phyloP scores from a whole-genome alignment of 2,797 vertebrate species.

The Anableps anableps region DNA sequence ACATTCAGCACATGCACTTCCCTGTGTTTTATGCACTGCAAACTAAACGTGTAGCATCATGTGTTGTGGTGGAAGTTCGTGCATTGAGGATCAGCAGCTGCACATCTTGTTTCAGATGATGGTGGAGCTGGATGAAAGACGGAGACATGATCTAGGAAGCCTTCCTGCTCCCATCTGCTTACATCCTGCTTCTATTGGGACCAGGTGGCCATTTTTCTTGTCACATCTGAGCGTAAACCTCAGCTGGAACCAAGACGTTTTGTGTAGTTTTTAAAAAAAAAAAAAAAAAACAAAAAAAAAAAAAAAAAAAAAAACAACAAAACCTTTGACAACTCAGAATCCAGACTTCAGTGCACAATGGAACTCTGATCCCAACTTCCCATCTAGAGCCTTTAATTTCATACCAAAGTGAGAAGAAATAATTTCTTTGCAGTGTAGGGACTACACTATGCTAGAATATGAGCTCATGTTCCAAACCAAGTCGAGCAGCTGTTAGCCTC shows the following conservation, averaged over 20 bases:
- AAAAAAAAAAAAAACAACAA: not conserved
- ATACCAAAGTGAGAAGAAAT: not conserved
- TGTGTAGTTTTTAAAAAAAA: no score
- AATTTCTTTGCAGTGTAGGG: not conserved
- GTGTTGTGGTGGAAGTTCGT: not conserved
- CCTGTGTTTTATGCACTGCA: not conserved
- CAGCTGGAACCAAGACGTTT: not conserved
- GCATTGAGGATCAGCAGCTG: conserved; percentile 20
- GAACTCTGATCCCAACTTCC: no score
- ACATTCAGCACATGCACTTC: not conserved
- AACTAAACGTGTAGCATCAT: not conserved
- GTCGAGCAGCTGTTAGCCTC: conserved; percentile 57
- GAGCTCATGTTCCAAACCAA: conserved; percentile 30
- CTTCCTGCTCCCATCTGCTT: conserved; percentile 37
- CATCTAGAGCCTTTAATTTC: not conserved
- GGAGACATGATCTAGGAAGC: conserved; percentile 28
- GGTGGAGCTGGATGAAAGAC: conserved; percentile 16
- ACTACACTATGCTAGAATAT: conserved; percentile 17
- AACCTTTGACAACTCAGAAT: not conserved
- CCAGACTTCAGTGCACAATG: not conserved
- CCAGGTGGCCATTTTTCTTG: conserved; percentile 5
- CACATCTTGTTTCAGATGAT: conserved; percentile 18
- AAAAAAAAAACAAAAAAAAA: no score
- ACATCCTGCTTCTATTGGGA: not conserved
- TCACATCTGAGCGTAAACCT: not conserved